These are phyloP conservation scores for Ginglymostoma cirratum DNA, from an alignment of 2,113 vertebrate genomes.

Conservation along the genomic window DNA sequence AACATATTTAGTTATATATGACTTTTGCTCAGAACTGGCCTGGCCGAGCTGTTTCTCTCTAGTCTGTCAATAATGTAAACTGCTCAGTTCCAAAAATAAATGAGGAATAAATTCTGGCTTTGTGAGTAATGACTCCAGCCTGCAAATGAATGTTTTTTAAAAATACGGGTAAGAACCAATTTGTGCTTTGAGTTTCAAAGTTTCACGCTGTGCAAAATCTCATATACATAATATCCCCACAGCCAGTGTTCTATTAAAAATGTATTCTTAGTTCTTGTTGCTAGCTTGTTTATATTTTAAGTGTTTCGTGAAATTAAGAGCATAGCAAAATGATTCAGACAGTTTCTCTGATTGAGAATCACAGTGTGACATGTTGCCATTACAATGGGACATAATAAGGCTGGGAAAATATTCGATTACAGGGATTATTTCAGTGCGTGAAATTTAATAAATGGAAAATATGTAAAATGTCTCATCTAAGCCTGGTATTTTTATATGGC, in stretches of 20 bases:
- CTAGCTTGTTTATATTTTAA: neutral
- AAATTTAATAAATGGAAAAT: neutral
- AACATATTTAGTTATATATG: too few species aligned
- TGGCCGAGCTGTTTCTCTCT: neutral
- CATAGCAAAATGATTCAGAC: neutral
- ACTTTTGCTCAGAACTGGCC: neutral
- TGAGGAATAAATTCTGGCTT: neutral
- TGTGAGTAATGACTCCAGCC: neutral
- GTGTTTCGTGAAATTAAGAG: neutral
- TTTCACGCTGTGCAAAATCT: neutral
- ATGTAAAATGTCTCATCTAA: neutral
- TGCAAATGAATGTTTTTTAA: neutral
- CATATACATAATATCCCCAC: neutral
- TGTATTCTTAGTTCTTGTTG: neutral
- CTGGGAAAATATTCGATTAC: neutral
- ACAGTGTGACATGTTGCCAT: neutral
- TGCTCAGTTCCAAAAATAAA: neutral
- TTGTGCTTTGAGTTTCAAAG: neutral
- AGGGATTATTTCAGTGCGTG: neutral
- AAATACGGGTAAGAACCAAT: constrained; percentile 21
- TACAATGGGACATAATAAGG: neutral
- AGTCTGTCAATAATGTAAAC: neutral
- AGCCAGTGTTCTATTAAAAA: constrained; percentile 1
- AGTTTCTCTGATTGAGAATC: constrained; percentile 9
- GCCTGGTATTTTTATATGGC: neutral